Evolutionary conservation across 2,113 vertebrate species (phyloP).

Genomic region (Terrapene triunguis): DNA sequence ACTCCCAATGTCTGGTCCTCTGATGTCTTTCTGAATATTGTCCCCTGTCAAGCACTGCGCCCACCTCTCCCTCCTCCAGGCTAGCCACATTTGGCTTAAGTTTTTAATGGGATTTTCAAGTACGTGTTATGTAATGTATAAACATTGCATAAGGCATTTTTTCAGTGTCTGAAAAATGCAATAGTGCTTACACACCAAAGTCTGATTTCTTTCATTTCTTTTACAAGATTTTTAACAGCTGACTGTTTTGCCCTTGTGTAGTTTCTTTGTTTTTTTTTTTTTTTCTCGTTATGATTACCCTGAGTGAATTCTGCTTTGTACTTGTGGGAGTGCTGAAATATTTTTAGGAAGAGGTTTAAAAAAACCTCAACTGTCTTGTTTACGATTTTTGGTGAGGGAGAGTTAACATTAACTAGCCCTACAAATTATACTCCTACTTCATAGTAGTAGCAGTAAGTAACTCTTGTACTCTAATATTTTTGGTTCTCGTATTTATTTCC

Average conservation of each 20-base stretch:
- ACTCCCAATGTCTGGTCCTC: not conserved
- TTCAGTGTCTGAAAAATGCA: not conserved
- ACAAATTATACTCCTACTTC: accelerated
- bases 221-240: not conserved
- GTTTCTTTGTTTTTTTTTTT: not conserved
- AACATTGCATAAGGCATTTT: not conserved
- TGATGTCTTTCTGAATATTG: not conserved
- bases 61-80: not conserved
- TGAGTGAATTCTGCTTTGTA: accelerated
- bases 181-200: not conserved
- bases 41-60: not conserved
- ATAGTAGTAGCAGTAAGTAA: not conserved
- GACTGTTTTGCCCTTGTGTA: not conserved
- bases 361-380: accelerated
- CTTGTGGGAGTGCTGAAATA: accelerated
- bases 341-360: not conserved
- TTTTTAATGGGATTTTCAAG: not conserved
- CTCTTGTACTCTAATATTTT: not conserved
- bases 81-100: not conserved
- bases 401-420: accelerated
- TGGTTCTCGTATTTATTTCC: conserved; percentile 16
- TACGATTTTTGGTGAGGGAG: not conserved
- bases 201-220: not conserved
- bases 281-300: not conserved
- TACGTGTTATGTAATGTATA: accelerated